Evolutionary conservation across 2,113 vertebrate species (phyloP), one percentile per base, ranked within the genome.

Genomic region (Cervus canadensis): DNA sequence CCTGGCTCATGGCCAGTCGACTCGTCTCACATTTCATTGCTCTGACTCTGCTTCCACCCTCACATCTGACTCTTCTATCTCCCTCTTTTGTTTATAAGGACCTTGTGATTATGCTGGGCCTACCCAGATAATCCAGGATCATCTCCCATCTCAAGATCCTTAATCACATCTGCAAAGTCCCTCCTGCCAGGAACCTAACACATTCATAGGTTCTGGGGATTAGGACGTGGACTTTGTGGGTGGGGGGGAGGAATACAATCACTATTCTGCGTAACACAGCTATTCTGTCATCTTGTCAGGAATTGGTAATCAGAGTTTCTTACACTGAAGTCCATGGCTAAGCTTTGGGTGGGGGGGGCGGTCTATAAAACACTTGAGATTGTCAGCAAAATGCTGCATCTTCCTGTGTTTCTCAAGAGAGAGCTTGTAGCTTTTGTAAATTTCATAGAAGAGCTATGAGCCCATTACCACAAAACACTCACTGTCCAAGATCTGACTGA

Each of bases 381-480:
- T 85, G 5, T 16, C 36, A 7, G 25, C 36, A 90, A 88, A 90
- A 87, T 79, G 48, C 40, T 94, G 3, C 33, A 5, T 59, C 12
- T 78, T 93, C 26, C 8, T 76, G 40, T 67, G 33, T 82, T 95
- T 96, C 59, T 89, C 56, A 54, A 90, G 40, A 88, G 33, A 87
- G 3, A 56, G 30, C 3, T 67, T 1, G 2, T 6, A n/a, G 40
- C 23, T 94, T 79, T 54, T 6, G 5, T 23, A 56, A 43, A 56
- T 93, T 43, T 86, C 45, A 43, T 2, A 79, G 64, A 57, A 48
- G 28, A 88, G 28, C 33, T 36, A 16, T 1, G 3, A 91, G 64
- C 23, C 57, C 83, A 52, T 59, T 76, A 84, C 12, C 79, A 16
- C 12, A 26, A 84, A 91, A 87, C 1, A 15, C 52, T 59, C 81